Evolutionary conservation across 2,797 vertebrate genomes (phyloP).

Genomic region (Petrocephalus schoutedeni): DNA sequence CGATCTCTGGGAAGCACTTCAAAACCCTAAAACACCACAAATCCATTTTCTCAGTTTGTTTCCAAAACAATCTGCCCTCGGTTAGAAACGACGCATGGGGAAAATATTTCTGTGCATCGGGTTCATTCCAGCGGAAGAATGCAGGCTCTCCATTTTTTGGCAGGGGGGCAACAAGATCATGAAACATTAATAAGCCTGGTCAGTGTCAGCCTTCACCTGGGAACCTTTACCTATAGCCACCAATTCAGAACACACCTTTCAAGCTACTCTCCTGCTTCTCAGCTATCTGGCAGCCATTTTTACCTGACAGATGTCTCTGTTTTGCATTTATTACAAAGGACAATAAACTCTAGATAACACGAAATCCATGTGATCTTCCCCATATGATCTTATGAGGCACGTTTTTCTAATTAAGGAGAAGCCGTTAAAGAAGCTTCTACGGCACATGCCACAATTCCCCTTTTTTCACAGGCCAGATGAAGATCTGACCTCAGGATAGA

Average conservation of each 20-base stretch:
- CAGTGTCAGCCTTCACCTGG: background rate
- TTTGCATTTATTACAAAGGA: background rate
- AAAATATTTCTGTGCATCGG: background rate
- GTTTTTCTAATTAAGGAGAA: background rate
- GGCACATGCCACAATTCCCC: background rate
- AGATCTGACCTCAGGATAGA: background rate
- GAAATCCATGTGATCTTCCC: background rate
- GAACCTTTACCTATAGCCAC: background rate
- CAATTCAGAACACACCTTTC: background rate
- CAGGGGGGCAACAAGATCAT: background rate
- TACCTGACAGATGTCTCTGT: background rate
- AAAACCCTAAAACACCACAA: background rate
- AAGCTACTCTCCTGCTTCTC: background rate
- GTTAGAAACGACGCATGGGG: background rate
- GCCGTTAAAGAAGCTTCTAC: background rate
- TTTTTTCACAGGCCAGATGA: background rate
- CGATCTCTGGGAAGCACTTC: background rate
- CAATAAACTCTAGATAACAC: background rate
- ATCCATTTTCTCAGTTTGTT: constrained; percentile 17
- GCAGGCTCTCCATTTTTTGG: background rate
- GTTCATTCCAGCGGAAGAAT: background rate
- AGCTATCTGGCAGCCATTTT: background rate
- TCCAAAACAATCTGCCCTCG: background rate
- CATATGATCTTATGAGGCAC: background rate
- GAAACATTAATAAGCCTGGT: background rate